Evolutionary conservation across 2,888 invertebrate genomes (phyloP).

Genomic region (Clivina fossor): DNA sequence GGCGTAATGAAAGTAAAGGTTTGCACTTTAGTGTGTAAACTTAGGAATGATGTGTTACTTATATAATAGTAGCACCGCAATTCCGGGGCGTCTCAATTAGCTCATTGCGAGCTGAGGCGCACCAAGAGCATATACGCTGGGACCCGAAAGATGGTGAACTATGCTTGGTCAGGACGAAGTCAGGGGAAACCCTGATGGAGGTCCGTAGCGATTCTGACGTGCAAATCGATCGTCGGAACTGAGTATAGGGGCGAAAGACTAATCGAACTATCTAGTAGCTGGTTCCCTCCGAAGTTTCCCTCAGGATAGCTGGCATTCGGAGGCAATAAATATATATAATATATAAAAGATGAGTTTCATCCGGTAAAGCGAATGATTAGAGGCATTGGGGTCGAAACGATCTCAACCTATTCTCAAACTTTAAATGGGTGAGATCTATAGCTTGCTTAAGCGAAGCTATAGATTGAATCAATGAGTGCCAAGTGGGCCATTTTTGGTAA

Average conservation of each 20-base stretch:
- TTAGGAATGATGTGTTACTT: too few species aligned
- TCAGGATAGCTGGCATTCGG: constrained; percentile 69
- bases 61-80: too few species aligned
- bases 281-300: constrained; percentile 75
- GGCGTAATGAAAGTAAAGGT: too few species aligned
- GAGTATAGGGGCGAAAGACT: constrained; percentile 72
- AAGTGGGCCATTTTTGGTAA: constrained; percentile 76
- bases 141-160: too few species aligned
- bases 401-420: constrained; percentile 77
- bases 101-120: too few species aligned
- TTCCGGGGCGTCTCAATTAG: too few species aligned
- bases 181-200: constrained; percentile 71
- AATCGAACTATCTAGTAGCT: constrained; percentile 79
- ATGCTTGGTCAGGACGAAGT: too few species aligned
- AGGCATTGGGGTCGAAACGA: constrained; percentile 69
- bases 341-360: constrained; percentile 58
- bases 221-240: constrained; percentile 78
- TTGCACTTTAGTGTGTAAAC: too few species aligned
- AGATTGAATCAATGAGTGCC: constrained; percentile 57
- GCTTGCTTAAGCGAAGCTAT: constrained; percentile 57
- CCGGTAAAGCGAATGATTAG: constrained; percentile 76
- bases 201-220: constrained; percentile 75
- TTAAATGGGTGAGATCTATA: constrained; percentile 71
- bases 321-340: constrained; percentile 41
- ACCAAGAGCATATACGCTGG: too few species aligned